Conservation (phyloP, 2,797 vertebrate species). For the Eidolon dupreanum region DNA sequence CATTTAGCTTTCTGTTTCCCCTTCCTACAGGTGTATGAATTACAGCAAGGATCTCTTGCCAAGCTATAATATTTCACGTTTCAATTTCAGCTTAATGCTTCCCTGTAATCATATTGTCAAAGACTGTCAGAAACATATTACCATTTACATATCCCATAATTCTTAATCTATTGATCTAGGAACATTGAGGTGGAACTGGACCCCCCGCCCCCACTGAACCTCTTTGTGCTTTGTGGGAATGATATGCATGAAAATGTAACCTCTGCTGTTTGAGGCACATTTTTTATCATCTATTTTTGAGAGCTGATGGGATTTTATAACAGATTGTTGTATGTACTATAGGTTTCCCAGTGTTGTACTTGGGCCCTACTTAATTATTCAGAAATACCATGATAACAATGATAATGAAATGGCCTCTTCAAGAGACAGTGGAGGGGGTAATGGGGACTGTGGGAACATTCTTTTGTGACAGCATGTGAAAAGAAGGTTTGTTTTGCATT, state of each 20-base stretch:
- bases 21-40: conserved; percentile 11
- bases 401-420: background rate
- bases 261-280: background rate
- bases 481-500: conserved; percentile 70
- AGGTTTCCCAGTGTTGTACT: background rate
- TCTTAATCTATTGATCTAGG: conserved; percentile 36
- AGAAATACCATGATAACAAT: conserved; percentile 47
- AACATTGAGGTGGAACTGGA: background rate
- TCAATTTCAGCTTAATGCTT: conserved; percentile 54
- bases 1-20: conserved; percentile 56
- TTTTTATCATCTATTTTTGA: conserved; percentile 9
- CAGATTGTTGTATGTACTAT: background rate
- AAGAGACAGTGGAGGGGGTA: conserved; percentile 25
- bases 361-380: conserved; percentile 43
- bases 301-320: background rate
- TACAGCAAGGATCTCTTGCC: background rate
- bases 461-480: conserved; percentile 8
- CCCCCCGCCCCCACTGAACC: background rate
- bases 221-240: background rate
- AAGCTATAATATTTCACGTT: conserved; percentile 56
- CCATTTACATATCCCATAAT: background rate
- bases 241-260: background rate
- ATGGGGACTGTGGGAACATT: conserved; percentile 79
- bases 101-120: conserved; percentile 51
- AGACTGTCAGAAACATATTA: conserved; percentile 19